Base-by-base conservation (phyloP, 2,113 vertebrate genomes). In the Muntiacus muntjak region DNA sequence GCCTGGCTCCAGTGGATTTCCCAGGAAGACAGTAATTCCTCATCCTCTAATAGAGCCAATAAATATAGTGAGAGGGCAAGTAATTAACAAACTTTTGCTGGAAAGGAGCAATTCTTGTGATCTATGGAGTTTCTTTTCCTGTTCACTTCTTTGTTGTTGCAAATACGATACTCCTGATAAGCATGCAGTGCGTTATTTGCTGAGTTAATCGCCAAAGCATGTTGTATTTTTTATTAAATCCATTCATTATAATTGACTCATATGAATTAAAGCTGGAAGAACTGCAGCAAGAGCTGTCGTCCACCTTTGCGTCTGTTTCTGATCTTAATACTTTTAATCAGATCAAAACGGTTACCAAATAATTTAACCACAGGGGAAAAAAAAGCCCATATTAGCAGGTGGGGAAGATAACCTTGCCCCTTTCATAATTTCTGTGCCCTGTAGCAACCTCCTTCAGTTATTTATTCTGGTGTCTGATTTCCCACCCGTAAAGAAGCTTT, bases 21-120 rank as follows among this genome's bases (percentile, higher is more conserved):
- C 91, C 5, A 9, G 57, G 96, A 98, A 96, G 93, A 91, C 36
- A 30, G 62, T 92, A 87, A 97, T 97, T 96, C 21, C 76, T 98
- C 97, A 97, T 81, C 64, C 91, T 95, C 96, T 98, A 97, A 97
- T 94, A 92, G 87, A 98, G 92, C 96, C 89, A 92, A 95, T 97
- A 97, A 98, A 97, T 96, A 96, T 2, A 92, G 87, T 74, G 40
- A n/a, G 64, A 90, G 43, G 95, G 50, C 94, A 89, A 87, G 94
- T 96, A 97, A 98, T 97, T 92, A 98, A 97, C 94, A 96, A 67
- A 64, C 91, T 97, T 97, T 96, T 88, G 90, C 95, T 96, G 79
- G 83, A 95, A 98, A 98, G 96, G 47, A 60, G 92, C 96, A 89
- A 95, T 98, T 97, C 85, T 52, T 86, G 86, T 98, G 97, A 98